A percentile compares a stretch with the other conserved stretches of the same genome.
These are phyloP conservation scores for Cataglyphis altisquamis DNA, from an alignment of 2,888 invertebrate genomes.

Conservation along the genomic window DNA sequence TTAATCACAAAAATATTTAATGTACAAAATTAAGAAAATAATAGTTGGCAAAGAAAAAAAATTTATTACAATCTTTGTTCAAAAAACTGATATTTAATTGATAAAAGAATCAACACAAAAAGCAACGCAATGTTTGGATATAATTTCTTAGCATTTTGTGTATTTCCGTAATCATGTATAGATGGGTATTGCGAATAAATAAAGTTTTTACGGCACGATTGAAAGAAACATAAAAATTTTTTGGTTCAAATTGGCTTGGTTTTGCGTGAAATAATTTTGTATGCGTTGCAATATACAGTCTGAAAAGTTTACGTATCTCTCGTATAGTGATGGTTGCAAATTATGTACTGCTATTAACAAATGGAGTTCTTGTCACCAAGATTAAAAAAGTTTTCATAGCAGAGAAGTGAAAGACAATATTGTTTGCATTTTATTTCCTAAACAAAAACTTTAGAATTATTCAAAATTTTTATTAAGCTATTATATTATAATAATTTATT, in stretches of 20 bases:
- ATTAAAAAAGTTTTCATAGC: background rate
- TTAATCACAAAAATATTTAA: background rate
- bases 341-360: background rate
- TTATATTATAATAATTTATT: background rate
- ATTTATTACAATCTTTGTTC: background rate
- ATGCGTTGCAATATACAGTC: background rate
- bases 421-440: background rate
- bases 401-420: background rate
- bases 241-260: background rate
- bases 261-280: background rate
- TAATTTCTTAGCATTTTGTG: background rate
- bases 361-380: background rate
- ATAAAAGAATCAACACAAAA: background rate
- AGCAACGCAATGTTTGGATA: background rate
- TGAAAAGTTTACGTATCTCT: too few species aligned
- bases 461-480: background rate
- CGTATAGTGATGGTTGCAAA: background rate
- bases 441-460: background rate
- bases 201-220: background rate
- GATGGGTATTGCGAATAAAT: background rate
- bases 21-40: background rate
- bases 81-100: background rate
- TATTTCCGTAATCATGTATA: background rate
- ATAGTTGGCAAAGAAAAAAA: too few species aligned
- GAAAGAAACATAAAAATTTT: background rate